Evolutionary conservation across 1,140 invertebrate species (phyloP).

Genomic region (Amyelois transitella): DNA sequence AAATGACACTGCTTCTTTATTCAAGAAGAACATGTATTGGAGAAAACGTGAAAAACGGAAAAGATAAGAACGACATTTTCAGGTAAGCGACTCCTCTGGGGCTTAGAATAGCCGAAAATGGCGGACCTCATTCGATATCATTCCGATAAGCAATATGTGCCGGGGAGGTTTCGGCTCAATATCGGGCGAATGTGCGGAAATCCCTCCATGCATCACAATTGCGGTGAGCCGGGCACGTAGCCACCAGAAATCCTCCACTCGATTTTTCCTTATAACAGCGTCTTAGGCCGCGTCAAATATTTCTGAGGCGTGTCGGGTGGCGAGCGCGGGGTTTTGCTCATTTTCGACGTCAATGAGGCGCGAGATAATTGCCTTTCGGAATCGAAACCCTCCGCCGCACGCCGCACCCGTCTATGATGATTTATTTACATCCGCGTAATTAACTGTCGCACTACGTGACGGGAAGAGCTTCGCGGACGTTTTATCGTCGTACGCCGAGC

Average conservation of each 20-base stretch:
- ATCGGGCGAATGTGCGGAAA: constrained; percentile 37
- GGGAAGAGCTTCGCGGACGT: constrained; percentile 58
- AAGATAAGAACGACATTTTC: constrained; percentile 21
- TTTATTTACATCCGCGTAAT: constrained; percentile 73
- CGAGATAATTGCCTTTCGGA: constrained; percentile 67
- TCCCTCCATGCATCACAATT: constrained; percentile 48
- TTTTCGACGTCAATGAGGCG: constrained; percentile 67
- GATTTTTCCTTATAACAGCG: constrained; percentile 47
- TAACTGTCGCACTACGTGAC: constrained; percentile 72
- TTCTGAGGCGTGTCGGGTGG: constrained; percentile 28
- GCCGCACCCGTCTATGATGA: constrained; percentile 62
- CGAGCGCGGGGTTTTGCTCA: constrained; percentile 37
- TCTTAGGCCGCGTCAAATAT: constrained; percentile 47
- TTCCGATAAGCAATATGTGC: constrained; percentile 45
- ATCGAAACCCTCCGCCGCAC: constrained; percentile 52
- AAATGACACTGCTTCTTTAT: not conserved
- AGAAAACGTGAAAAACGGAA: constrained; percentile 14
- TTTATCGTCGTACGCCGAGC: constrained; percentile 57
- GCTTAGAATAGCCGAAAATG: constrained; percentile 28
- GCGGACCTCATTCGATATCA: constrained; percentile 41
- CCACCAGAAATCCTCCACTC: constrained; percentile 44
- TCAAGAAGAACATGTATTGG: not conserved
- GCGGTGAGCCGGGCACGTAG: constrained; percentile 39
- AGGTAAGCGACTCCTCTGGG: constrained; percentile 28
- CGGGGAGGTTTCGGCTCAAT: constrained; percentile 31